Evolutionary conservation across 2,888 invertebrate genomes (phyloP).

Genomic region (Lepidochrysops patricia): DNA sequence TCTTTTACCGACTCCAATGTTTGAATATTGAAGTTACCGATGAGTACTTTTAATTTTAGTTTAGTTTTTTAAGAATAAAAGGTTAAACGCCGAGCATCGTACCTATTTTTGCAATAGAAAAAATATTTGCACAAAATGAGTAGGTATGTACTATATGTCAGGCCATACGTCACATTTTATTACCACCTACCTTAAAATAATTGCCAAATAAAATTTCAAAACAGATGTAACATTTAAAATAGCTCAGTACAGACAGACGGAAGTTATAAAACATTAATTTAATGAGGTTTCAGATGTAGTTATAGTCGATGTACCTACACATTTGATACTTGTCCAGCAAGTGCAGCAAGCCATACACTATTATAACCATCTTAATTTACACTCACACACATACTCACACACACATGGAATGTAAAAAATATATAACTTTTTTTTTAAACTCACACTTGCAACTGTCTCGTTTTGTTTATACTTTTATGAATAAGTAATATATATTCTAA

Average conservation of each 20-base stretch:
- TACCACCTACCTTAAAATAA: neutral
- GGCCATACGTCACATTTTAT: neutral
- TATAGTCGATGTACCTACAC: neutral
- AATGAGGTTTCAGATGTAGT: neutral
- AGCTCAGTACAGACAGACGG: neutral
- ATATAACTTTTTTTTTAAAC: no score
- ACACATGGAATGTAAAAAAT: no score
- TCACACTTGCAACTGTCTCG: no score
- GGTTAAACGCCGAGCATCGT: no score
- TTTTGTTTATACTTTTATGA: no score
- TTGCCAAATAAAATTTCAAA: neutral
- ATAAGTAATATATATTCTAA: no score
- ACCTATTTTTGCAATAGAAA: no score
- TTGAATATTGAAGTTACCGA: neutral
- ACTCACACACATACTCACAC: no score
- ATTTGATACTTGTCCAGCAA: neutral
- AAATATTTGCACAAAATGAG: no score
- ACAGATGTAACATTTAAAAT: neutral
- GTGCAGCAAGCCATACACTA: neutral
- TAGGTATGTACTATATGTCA: neutral
- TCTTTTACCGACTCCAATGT: neutral
- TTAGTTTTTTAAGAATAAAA: no score
- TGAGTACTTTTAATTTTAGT: neutral
- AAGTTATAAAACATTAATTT: conserved; percentile 1
- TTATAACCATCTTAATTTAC: no score